Evolutionary conservation across 2,888 invertebrate species (phyloP).

Genomic region (Chrysina gloriosa): DNA sequence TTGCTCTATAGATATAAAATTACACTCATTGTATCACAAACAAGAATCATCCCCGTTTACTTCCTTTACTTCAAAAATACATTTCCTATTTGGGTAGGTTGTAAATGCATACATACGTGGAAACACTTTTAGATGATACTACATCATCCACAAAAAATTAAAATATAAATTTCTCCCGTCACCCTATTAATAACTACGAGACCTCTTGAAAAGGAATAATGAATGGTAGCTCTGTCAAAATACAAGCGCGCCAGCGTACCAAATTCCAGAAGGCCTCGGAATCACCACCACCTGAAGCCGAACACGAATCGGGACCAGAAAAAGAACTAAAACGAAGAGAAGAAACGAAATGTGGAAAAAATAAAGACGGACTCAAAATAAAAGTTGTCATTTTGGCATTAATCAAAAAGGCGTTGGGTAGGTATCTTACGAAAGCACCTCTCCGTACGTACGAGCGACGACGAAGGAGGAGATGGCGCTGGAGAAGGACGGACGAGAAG

Average conservation of each 20-base stretch:
- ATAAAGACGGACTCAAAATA: constrained; percentile 31
- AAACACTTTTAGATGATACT: too few relatives aligned
- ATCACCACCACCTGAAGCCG: constrained; percentile 40
- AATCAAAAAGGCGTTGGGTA: constrained; percentile 54
- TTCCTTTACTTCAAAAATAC: too few relatives aligned
- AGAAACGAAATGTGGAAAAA: constrained; percentile 41
- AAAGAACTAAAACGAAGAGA: not conserved
- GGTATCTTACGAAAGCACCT: not conserved
- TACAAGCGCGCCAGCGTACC: constrained; percentile 34
- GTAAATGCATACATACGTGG: too few relatives aligned
- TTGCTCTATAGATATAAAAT: too few relatives aligned
- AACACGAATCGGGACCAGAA: not conserved
- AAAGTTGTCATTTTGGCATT: constrained; percentile 59
- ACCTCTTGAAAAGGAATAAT: constrained; percentile 35
- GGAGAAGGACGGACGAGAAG: constrained; percentile 45
- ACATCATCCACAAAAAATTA: too few relatives aligned
- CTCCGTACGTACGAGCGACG: not conserved
- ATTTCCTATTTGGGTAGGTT: too few relatives aligned
- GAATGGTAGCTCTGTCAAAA: constrained; percentile 48
- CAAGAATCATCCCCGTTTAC: too few relatives aligned
- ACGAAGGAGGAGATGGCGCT: constrained; percentile 22
- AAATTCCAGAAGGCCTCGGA: constrained; percentile 54
- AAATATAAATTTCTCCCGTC: constrained; percentile 43
- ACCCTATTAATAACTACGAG: constrained; percentile 45
- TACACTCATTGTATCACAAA: too few relatives aligned